phyloP scores from a whole-genome alignment of 1,140 invertebrate genomes.

The Cephus cinctus region DNA sequence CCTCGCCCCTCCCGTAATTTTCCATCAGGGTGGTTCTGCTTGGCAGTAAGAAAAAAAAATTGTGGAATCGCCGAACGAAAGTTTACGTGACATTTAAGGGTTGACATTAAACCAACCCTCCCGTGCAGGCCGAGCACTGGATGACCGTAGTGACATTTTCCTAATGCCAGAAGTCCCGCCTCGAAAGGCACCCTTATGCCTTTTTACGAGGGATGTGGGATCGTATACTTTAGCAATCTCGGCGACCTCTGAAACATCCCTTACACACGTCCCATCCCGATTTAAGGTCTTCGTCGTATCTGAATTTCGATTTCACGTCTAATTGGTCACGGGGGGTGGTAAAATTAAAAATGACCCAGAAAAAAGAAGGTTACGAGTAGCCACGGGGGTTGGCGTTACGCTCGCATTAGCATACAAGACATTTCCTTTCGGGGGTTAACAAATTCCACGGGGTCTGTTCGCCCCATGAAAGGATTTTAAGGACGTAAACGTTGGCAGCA shows the following conservation, averaged over 20 bases:
- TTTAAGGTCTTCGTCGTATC: too few species aligned
- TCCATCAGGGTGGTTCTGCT: too few species aligned
- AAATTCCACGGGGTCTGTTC: conserved; percentile 10
- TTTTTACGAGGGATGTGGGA: too few species aligned
- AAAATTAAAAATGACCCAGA: conserved; percentile 2
- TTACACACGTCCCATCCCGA: too few species aligned
- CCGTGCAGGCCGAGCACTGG: background rate
- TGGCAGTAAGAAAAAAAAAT: too few species aligned
- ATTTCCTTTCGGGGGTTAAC: background rate
- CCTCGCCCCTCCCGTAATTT: too few species aligned
- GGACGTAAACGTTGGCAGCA: too few species aligned
- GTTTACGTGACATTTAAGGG: conserved; percentile 51
- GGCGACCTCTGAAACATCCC: too few species aligned
- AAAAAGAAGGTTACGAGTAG: conserved; percentile 6
- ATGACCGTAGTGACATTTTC: conserved; percentile 36
- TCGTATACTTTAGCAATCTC: too few species aligned
- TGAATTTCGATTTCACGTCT: too few species aligned
- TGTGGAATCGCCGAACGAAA: conserved; percentile 21
- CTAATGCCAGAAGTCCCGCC: too few species aligned
- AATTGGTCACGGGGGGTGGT: too few species aligned
- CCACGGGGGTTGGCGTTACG: conserved; percentile 22
- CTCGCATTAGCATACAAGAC: conserved; percentile 26
- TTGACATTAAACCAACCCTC: conserved; percentile 44
- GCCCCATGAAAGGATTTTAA: conserved; percentile 16
- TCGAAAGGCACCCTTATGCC: conserved; percentile 30